Base-by-base conservation (phyloP, 1,140 invertebrate genomes). In the Drosophila rufa region DNA sequence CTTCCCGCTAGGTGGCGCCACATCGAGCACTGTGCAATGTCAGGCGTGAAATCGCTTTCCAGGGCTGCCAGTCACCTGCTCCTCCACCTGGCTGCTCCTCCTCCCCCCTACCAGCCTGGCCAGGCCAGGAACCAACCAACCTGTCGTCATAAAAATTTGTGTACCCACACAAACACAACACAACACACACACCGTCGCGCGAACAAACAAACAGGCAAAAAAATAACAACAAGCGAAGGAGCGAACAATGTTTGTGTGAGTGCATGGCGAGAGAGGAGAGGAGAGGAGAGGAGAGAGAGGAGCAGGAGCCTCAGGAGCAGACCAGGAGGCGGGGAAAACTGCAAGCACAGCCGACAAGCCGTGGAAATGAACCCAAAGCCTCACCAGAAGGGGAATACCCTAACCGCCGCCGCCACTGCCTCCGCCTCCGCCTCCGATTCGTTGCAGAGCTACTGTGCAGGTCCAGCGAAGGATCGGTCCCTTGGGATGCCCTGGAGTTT, bases 131-230 rank as follows among this genome's bases (percentile, higher is more conserved):
- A 30, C 48, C 82, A 78, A 73, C 71, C 83, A 89, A 89, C 84
- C 84, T 89, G 84, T 89, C 84, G 80, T 90, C 85, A 89, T 89
- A 89, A 89, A 89, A 89, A 81, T 89, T 84, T 75, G 75, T 86
- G 71, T 82, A 71, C 80, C 81, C 61, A 79, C 48, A 53, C 56
- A 68, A 14, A 27, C 46, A 77, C 70, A 70, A 60, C 19, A 40
- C 80, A 76, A 79, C 45, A 53, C 57, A 69, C 50, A 53, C 17
- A 78, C 71, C 50, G 0, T 19, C 17, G 61, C 38, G 38, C 51
- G 27, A 60, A 40, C 43, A 65, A 66, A 59, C 25, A 46, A 79
- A 75, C 65, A 71, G 62, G 50, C 9, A 51, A 43, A 43, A 60
- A 70, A 50, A 25, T 53, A 47, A 47, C 40, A 79, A 43, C 51